These are phyloP conservation scores for Fragum sueziense DNA, from an alignment of 2,888 invertebrate genomes.

Conservation along the genomic window DNA sequence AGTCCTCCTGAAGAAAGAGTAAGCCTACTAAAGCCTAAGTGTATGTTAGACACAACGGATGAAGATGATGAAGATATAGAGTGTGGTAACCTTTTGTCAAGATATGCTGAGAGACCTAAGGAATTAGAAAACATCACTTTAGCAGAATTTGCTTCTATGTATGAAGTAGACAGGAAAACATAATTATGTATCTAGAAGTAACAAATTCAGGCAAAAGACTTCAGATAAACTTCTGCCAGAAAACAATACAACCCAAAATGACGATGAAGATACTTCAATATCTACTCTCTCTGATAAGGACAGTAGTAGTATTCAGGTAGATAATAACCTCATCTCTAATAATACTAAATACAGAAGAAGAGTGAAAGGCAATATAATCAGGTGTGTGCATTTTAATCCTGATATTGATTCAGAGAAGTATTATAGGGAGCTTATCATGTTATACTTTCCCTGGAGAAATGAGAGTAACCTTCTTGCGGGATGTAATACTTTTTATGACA, in stretches of 20 bases:
- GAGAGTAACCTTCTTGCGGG: conserved; percentile 40
- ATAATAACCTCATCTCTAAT: too few relatives aligned
- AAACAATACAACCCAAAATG: too few relatives aligned
- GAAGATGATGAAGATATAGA: conserved; percentile 56
- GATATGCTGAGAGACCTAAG: conserved; percentile 55
- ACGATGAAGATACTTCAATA: too few relatives aligned
- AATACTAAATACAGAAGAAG: too few relatives aligned
- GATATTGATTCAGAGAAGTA: conserved; percentile 63
- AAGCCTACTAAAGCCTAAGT: conserved; percentile 65
- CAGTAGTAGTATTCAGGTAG: too few relatives aligned
- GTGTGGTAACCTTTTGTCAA: conserved; percentile 37
- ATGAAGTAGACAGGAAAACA: too few relatives aligned
- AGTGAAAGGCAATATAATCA: too few relatives aligned
- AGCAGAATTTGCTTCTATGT: conserved; percentile 54
- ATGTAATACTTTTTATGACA: conserved; percentile 17
- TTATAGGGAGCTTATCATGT: conserved; percentile 71
- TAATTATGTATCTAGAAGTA: too few relatives aligned
- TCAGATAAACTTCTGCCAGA: too few relatives aligned
- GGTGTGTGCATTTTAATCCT: conserved; percentile 60
- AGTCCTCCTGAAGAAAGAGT: conserved; percentile 65
- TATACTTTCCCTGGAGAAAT: conserved; percentile 71
- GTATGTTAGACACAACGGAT: conserved; percentile 55
- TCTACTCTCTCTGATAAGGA: too few relatives aligned
- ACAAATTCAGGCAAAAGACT: neutral
- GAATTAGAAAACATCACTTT: conserved; percentile 37